These are phyloP conservation scores for Sialia sialis DNA, from an alignment of 2,113 vertebrate species.

Conservation along the genomic window DNA sequence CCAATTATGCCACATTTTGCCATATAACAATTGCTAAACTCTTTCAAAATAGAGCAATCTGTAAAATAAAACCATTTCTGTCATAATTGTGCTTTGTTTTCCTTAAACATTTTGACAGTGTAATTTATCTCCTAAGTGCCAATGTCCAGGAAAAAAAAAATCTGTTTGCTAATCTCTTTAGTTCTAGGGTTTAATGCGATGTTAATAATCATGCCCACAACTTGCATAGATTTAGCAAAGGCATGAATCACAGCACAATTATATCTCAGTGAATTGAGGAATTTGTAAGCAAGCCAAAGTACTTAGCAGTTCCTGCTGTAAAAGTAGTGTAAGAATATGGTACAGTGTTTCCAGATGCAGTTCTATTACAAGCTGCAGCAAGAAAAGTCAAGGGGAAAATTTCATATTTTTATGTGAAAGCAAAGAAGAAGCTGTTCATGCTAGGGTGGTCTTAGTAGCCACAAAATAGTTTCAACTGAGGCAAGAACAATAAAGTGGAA, in stretches of 20 bases:
- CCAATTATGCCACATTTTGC: not conserved
- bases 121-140: slow-evolving; percentile 18
- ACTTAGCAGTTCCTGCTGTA: slow-evolving; percentile 56
- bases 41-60: not conserved
- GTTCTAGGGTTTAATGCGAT: slow-evolving; percentile 35
- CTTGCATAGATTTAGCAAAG: slow-evolving; percentile 46
- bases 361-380: slow-evolving; percentile 33
- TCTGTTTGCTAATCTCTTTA: slow-evolving; percentile 43
- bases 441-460: not conserved
- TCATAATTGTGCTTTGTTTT: slow-evolving; percentile 40
- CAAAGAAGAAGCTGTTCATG: not conserved
- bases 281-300: slow-evolving; percentile 51
- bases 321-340: slow-evolving; percentile 45
- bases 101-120: slow-evolving; percentile 28
- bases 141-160: slow-evolving; percentile 30
- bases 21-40: not conserved
- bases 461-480: not conserved
- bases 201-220: slow-evolving; percentile 42
- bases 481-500: not conserved
- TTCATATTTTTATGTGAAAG: not conserved
- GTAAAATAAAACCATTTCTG: not conserved
- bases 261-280: slow-evolving; percentile 44
- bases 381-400: slow-evolving; percentile 3
- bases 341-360: slow-evolving; percentile 58
- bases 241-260: slow-evolving; percentile 52